phyloP scores from a whole-genome alignment of 2,888 invertebrate species.

The Lottia gigantea region DNA sequence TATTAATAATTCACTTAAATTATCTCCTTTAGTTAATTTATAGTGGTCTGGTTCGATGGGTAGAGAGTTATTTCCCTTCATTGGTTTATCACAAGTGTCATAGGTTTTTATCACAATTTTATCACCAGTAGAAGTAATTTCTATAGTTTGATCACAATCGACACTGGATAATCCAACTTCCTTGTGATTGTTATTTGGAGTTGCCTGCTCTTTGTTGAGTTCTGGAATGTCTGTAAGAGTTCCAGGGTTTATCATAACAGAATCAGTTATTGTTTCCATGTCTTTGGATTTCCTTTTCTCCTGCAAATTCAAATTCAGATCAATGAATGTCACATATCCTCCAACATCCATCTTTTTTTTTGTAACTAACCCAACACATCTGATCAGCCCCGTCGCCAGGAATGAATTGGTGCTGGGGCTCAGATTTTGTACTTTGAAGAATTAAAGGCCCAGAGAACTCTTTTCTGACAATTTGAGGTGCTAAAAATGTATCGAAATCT shows the following conservation, averaged over 20 bases:
- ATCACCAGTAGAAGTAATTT: not conserved
- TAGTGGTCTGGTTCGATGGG: not conserved
- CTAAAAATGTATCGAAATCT: too few species aligned
- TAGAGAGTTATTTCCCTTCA: not conserved
- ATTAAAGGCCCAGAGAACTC: too few species aligned
- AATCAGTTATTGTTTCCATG: slow-evolving; percentile 83
- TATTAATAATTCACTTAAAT: not conserved
- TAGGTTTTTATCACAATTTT: not conserved
- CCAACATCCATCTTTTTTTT: too few species aligned
- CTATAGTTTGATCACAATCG: slow-evolving; percentile 3
- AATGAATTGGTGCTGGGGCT: too few species aligned
- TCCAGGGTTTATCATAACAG: slow-evolving; percentile 22
- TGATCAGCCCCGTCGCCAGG: too few species aligned
- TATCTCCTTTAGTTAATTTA: not conserved
- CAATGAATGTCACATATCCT: too few species aligned
- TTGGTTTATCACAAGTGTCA: not conserved
- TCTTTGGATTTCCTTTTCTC: slow-evolving; percentile 86
- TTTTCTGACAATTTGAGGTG: too few species aligned
- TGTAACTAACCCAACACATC: too few species aligned
- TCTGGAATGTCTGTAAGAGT: slow-evolving; percentile 7
- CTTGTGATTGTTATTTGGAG: not conserved
- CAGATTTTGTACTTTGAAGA: too few species aligned
- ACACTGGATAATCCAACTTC: slow-evolving; percentile 14
- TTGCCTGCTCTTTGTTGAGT: slow-evolving; percentile 11
- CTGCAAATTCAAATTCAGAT: slow-evolving; percentile 67